A percentile compares a stretch with the other conserved stretches of the same genome.
Evolutionary conservation across 2,888 invertebrate genomes (phyloP).

Genomic region (Rhamphomyia laevipes): DNA sequence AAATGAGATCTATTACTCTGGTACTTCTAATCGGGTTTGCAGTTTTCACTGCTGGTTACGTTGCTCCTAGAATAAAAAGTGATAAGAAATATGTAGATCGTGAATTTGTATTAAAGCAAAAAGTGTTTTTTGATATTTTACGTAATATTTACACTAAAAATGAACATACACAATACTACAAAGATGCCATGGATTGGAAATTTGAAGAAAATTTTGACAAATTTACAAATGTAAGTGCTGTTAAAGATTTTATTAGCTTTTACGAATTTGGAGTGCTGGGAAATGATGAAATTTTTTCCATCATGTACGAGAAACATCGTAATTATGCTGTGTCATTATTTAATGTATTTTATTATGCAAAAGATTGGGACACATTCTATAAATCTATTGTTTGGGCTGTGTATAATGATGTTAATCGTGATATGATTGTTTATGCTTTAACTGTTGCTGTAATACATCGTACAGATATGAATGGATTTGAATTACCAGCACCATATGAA

Average conservation of each 20-base stretch:
- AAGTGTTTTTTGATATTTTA: conserved; percentile 11
- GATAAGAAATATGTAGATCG: conserved; percentile 11
- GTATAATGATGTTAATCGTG: conserved; percentile 42
- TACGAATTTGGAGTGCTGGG: conserved; percentile 5
- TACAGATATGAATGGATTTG: conserved; percentile 41
- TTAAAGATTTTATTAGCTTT: conserved; percentile 8
- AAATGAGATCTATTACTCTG: conserved; percentile 14
- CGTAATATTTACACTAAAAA: conserved; percentile 12
- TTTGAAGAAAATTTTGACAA: conserved; percentile 6
- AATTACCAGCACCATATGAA: conserved; percentile 52
- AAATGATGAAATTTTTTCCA: conserved; percentile 11
- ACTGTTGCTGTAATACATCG: conserved; percentile 47
- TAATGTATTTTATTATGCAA: conserved; percentile 51
- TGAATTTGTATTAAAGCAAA: conserved; percentile 12
- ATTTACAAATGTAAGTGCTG: conserved; percentile 9
- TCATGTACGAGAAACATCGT: conserved; percentile 11
- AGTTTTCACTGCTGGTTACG: conserved; percentile 8
- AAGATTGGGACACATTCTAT: conserved; percentile 55
- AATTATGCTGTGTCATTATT: conserved; percentile 44
- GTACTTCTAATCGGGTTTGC: conserved; percentile 9
- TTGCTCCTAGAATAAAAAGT: conserved; percentile 3
- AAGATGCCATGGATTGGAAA: conserved; percentile 7
- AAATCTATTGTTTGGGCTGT: conserved; percentile 54
- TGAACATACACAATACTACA: conserved; percentile 8
- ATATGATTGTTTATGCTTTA: conserved; percentile 47